Conservation (phyloP, 2,113 vertebrate genomes). For the Dicerorhinus sumatrensis region DNA sequence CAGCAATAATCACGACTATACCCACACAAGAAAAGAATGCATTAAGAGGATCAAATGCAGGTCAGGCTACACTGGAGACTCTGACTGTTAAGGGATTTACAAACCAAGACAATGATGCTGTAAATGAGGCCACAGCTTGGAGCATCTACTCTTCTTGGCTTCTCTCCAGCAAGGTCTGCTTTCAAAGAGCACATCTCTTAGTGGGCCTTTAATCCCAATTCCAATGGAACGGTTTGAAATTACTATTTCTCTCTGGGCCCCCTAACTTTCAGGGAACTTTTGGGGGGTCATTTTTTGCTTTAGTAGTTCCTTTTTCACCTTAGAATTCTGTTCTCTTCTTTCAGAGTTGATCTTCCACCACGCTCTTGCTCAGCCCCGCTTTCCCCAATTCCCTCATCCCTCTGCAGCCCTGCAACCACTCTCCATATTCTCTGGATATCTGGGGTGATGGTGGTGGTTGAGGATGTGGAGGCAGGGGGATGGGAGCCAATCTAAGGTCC, state of each 20-base stretch:
- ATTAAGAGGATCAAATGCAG: slow-evolving; percentile 71
- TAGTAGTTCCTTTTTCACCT: not conserved
- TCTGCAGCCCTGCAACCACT: not conserved
- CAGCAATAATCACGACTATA: slow-evolving; percentile 68
- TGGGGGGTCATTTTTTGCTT: not conserved
- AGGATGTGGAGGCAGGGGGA: too few relatives aligned
- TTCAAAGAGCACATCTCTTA: not conserved
- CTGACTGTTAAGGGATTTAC: slow-evolving; percentile 74
- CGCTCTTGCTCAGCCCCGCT: not conserved
- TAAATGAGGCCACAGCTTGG: slow-evolving; percentile 60
- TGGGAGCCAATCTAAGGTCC: not conserved
- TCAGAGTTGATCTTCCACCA: not conserved
- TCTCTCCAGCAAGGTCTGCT: slow-evolving; percentile 2
- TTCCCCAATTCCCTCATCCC: not conserved
- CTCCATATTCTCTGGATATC: not conserved
- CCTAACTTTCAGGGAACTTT: not conserved
- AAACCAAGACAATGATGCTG: slow-evolving; percentile 66
- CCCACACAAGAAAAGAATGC: slow-evolving; percentile 55
- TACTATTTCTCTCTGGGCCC: not conserved
- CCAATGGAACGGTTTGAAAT: not conserved
- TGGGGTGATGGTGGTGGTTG: not conserved
- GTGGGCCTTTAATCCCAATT: not conserved
- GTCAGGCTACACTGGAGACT: slow-evolving; percentile 63
- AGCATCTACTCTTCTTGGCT: not conserved
- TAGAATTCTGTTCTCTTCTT: not conserved